Conservation (phyloP, 1,140 invertebrate genomes). For the Drosophila santomea region DNA sequence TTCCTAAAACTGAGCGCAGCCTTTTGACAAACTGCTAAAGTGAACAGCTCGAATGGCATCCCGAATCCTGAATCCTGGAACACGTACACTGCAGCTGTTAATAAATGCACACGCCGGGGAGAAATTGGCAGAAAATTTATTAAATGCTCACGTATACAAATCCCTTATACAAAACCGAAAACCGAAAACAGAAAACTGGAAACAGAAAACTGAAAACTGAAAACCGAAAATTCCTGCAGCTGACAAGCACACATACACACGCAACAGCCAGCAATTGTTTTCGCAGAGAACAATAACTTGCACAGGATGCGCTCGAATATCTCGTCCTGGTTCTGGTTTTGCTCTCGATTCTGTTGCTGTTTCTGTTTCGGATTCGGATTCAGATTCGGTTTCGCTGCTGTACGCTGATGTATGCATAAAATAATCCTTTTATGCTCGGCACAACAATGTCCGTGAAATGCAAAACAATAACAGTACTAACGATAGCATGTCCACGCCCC, state of each 20-base stretch:
- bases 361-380: constrained; percentile 27
- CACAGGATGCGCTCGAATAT: constrained; percentile 69
- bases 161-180: constrained; percentile 80
- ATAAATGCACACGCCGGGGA: constrained; percentile 66
- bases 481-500: constrained; percentile 38
- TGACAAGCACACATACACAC: constrained; percentile 70
- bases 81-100: constrained; percentile 55
- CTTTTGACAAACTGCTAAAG: constrained; percentile 19
- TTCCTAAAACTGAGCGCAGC: constrained; percentile 6
- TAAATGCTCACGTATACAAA: constrained; percentile 83
- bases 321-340: constrained; percentile 14
- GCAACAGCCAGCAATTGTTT: constrained; percentile 67
- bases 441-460: constrained; percentile 83
- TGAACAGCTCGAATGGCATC: constrained; percentile 6
- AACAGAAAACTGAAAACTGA: constrained; percentile 63
- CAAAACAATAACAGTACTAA: constrained; percentile 80
- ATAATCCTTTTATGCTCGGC: constrained; percentile 80
- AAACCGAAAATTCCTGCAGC: constrained; percentile 78
- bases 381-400: constrained; percentile 16
- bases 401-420: constrained; percentile 80
- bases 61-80: constrained; percentile 4
- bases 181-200: constrained; percentile 59
- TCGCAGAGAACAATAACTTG: constrained; percentile 79
- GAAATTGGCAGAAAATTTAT: constrained; percentile 82
- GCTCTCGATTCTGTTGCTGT: constrained; percentile 34